Evolutionary conservation across 2,797 vertebrate genomes (phyloP), one percentile per base, ranked within the genome.

Genomic region (Myotis daubentonii): DNA sequence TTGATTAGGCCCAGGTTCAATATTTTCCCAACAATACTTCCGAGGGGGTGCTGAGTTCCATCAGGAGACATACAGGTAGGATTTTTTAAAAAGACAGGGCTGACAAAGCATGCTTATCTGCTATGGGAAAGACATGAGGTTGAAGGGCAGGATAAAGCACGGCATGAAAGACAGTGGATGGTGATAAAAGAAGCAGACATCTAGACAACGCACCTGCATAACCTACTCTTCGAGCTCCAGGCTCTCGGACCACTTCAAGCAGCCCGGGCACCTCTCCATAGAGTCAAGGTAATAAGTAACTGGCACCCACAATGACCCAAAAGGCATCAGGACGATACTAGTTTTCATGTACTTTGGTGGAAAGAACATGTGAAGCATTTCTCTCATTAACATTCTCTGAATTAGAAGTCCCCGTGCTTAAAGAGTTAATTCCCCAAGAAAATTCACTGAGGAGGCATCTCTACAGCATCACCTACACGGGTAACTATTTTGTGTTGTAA

Each of bases 21-120:
- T 53, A 79, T 82, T 82, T 92, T 68, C 51, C 55, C 51, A 93
- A 91, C 44, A 62, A 82, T 57, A 92, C 89, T 57, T 91, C 36
- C 2, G 20, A 83, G 41, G 6, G 25, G 89, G 51, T 71, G 25
- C 6, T 47, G 13, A 57, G 5, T 84, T 89, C 60, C 62, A 96
- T 20, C 11, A 55, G 28, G 6, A 87, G 72, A 72, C 8, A 53
- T 28, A 44, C 28, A 75, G 36, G n/a, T 1, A 72, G 28, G 1
- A 9, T 85, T 93, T 79, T 62, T 30, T 28, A 51, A 68, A 93
- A 87, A 89, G 72, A 66, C 6, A 23, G 22, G 22, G 53, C 65
- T 87, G 70, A 93, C 13, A 51, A 30, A 47, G 51, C 19, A 60
- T 33, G 70, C 41, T 53, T 86, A 66, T 30, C 28, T 65, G 44